Conservation (phyloP, 2,888 invertebrate species). For the Mycogona germanica region DNA sequence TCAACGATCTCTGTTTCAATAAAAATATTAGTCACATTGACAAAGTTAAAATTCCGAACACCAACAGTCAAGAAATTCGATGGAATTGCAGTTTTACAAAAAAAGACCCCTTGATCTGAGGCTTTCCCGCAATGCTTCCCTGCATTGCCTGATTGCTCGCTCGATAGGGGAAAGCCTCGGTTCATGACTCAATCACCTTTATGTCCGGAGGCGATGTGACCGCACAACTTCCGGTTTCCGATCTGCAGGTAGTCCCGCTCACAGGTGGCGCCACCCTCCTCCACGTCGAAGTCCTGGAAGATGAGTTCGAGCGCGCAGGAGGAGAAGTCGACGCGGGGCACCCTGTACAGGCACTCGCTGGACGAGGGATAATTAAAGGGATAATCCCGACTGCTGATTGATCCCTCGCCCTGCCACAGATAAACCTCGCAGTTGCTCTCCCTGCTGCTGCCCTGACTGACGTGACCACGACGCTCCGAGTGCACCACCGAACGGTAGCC, state of each 20-base stretch:
- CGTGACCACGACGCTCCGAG: no score
- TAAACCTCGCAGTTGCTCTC: constrained; percentile 14
- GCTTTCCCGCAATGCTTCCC: not conserved
- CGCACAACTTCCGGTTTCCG: constrained; percentile 11
- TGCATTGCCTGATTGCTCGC: not conserved
- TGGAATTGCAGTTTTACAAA: not conserved
- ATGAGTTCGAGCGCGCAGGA: constrained; percentile 14
- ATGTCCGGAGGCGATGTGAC: not conserved
- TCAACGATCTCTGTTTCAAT: constrained; percentile 17
- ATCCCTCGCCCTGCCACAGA: constrained; percentile 14
- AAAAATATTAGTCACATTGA: no score
- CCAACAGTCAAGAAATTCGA: no score
- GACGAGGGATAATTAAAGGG: constrained; percentile 15
- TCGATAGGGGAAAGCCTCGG: no score
- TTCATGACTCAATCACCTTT: not conserved
- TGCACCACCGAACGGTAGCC: no score
- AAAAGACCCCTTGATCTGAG: not conserved
- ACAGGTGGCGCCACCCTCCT: constrained; percentile 1
- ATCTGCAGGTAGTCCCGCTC: constrained; percentile 12
- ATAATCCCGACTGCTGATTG: constrained; percentile 15
- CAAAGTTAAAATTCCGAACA: no score
- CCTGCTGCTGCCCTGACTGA: no score
- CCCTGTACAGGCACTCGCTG: constrained; percentile 4
- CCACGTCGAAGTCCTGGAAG: constrained; percentile 16
- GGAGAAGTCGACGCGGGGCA: constrained; percentile 15